Percentiles rank a stretch among this genome's conserved stretches.
phyloP scores from a whole-genome alignment of 35 echinoderm and acorn worm genomes.

The Eucidaris tribuloides region DNA sequence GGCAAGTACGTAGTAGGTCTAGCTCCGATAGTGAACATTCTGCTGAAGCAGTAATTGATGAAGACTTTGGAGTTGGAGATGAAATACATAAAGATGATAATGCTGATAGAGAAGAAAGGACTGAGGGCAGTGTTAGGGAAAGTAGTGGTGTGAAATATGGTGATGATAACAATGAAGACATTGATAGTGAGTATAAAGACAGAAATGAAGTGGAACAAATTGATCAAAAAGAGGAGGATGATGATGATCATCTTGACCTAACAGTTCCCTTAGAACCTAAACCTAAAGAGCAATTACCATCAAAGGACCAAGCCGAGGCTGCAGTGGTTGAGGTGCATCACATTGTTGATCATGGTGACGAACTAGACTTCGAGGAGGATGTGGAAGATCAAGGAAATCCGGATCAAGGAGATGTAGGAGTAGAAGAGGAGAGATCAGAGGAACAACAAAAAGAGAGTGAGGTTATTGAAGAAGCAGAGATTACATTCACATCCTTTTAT shows the following conservation, averaged over 20 bases:
- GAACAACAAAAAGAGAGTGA: not conserved
- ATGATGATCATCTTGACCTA: not conserved
- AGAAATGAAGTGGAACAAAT: not conserved
- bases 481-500: too few species aligned
- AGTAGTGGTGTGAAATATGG: too few species aligned
- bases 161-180: too few species aligned
- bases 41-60: too few species aligned
- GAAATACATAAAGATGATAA: too few species aligned
- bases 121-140: too few species aligned
- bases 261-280: not conserved
- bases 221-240: not conserved
- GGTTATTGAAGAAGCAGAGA: constrained; percentile 34
- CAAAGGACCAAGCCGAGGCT: not conserved
- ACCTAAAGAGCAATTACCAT: not conserved
- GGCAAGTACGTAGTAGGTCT: too few species aligned
- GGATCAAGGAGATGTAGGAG: constrained; percentile 14
- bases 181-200: not conserved
- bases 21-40: too few species aligned
- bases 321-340: constrained; percentile 77
- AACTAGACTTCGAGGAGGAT: constrained; percentile 95
- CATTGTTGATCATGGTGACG: constrained; percentile 73
- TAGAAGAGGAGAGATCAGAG: not conserved
- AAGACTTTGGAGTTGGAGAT: too few species aligned
- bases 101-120: too few species aligned
- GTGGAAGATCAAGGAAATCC: constrained; percentile 65